Conservation (phyloP, 2,797 vertebrate genomes). For the Carduelis carduelis region DNA sequence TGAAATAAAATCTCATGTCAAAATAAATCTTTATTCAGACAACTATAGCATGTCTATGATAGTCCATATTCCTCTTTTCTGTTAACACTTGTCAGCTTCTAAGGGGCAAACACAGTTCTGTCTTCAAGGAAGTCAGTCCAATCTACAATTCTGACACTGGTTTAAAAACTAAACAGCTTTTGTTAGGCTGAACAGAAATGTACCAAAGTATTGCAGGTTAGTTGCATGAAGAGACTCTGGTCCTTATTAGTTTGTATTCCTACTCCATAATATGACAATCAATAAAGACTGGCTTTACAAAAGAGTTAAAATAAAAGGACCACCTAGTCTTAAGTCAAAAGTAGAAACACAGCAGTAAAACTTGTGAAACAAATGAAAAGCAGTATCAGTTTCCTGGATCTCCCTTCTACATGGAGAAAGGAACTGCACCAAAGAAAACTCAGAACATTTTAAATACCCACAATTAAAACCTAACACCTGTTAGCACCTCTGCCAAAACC, state of each 20-base stretch:
- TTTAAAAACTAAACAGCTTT: background rate
- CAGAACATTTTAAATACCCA: background rate
- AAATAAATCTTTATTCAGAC: conserved; percentile 3
- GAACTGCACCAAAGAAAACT: background rate
- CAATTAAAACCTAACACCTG: background rate
- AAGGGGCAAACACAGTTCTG: background rate
- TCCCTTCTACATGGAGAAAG: background rate
- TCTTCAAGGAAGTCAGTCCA: background rate
- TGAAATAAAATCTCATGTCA: background rate
- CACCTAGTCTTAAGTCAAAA: background rate
- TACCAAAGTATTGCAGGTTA: background rate
- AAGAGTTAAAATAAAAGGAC: background rate
- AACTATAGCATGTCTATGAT: background rate
- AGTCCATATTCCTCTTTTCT: background rate
- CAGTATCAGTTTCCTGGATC: background rate
- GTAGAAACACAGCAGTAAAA: background rate
- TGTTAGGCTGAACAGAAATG: background rate
- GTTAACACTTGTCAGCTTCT: background rate
- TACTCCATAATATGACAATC: background rate
- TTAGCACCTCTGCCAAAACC: background rate
- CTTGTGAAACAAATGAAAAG: background rate
- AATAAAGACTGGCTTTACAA: background rate
- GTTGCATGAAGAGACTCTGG: background rate
- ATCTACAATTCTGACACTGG: background rate
- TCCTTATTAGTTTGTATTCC: background rate